A percentile compares a stretch with the other conserved stretches of the same genome.
phyloP scores from a whole-genome alignment of 2,797 vertebrate genomes.

The Hypotaenidia okinawae region DNA sequence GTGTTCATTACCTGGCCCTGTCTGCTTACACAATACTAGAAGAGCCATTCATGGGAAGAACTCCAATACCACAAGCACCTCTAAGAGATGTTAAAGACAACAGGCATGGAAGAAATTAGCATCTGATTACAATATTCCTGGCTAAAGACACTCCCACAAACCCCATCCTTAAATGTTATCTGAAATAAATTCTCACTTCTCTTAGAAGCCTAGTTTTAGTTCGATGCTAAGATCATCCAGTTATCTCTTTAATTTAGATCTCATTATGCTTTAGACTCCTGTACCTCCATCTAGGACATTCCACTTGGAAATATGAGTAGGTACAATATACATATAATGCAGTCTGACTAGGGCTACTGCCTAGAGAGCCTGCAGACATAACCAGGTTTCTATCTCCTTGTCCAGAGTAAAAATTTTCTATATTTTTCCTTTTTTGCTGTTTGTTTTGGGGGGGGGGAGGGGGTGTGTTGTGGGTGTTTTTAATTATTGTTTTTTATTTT shows the following conservation, averaged over 20 bases:
- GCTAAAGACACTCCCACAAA: background rate
- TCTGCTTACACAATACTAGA: background rate
- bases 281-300: background rate
- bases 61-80: background rate
- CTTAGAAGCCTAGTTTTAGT: background rate
- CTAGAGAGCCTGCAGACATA: background rate
- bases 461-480: too few species aligned
- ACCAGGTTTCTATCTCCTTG: background rate
- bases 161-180: background rate
- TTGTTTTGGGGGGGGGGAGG: too few species aligned
- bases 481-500: background rate
- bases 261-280: background rate
- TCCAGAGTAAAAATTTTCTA: background rate
- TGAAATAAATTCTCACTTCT: slow-evolving; percentile 18
- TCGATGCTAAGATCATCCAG: background rate
- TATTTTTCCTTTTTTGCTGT: background rate
- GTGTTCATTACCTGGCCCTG: background rate
- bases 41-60: background rate
- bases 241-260: background rate
- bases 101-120: background rate
- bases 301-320: background rate
- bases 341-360: background rate
- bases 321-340: background rate
- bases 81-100: background rate
- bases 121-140: background rate